Evolutionary conservation across 2,888 invertebrate genomes (phyloP).

Genomic region (Endomychus coccineus): DNA sequence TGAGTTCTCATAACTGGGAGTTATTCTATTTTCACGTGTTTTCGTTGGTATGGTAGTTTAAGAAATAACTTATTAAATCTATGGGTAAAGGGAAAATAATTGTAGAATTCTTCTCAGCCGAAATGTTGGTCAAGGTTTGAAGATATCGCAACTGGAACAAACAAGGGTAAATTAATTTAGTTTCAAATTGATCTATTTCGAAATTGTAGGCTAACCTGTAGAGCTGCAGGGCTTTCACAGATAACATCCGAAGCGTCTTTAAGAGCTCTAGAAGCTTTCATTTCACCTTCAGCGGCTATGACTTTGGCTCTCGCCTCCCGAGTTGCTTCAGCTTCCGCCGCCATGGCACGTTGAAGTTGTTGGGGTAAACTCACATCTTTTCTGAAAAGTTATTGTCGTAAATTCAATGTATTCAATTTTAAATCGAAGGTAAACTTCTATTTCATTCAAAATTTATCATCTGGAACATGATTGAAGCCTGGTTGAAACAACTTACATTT

Average conservation of each 20-base stretch:
- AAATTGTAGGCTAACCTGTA: slow-evolving; percentile 48
- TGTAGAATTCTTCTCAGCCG: slow-evolving; percentile 91
- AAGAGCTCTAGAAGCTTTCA: slow-evolving; percentile 75
- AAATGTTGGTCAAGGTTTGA: slow-evolving; percentile 85
- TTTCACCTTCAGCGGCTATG: slow-evolving; percentile 80
- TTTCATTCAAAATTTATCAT: too few relatives aligned
- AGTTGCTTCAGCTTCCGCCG: slow-evolving; percentile 74
- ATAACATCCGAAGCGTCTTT: slow-evolving; percentile 85
- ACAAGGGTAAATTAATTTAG: slow-evolving; percentile 10
- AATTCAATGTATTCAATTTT: neutral
- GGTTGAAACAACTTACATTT: slow-evolving; percentile 62
- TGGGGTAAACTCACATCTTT: slow-evolving; percentile 73
- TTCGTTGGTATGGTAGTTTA: too few relatives aligned
- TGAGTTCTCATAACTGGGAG: too few relatives aligned
- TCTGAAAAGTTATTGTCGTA: slow-evolving; percentile 40
- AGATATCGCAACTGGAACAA: slow-evolving; percentile 68
- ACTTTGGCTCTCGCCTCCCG: slow-evolving; percentile 74
- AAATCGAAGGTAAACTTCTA: too few relatives aligned
- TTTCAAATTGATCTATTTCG: slow-evolving; percentile 1
- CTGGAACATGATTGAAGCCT: too few relatives aligned
- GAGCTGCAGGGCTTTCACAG: slow-evolving; percentile 71
- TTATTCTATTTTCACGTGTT: too few relatives aligned
- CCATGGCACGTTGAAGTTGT: slow-evolving; percentile 74
- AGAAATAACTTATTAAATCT: slow-evolving; percentile 53
- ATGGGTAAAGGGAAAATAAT: slow-evolving; percentile 90